phyloP scores from a whole-genome alignment of 1,140 invertebrate genomes.

The Metopolophium dirhodum region DNA sequence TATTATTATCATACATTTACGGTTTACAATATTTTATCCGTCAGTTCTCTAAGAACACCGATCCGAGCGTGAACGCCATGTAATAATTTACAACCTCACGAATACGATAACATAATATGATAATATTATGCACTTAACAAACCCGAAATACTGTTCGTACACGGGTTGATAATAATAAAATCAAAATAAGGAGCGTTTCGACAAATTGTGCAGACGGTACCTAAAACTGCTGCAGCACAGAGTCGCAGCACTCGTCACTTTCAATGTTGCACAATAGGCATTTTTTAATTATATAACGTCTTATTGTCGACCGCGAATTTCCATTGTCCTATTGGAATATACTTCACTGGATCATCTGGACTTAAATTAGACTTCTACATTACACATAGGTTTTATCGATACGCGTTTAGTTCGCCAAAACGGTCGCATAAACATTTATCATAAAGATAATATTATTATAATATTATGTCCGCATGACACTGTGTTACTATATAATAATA shows the following conservation, averaged over 20 bases:
- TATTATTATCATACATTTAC: neutral
- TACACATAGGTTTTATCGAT: no score
- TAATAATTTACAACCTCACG: neutral
- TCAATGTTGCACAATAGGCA: neutral
- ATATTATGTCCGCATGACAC: no score
- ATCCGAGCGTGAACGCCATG: neutral
- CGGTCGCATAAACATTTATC: no score
- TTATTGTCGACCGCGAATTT: no score
- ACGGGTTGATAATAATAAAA: neutral
- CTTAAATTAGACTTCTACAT: no score
- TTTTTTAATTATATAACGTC: neutral
- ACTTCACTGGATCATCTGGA: no score
- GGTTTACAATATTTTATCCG: neutral
- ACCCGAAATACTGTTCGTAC: neutral
- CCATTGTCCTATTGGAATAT: no score
- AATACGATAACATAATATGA: neutral
- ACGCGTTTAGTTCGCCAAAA: no score
- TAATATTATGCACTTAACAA: neutral
- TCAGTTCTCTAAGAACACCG: conserved; percentile 2
- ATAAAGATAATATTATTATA: no score
- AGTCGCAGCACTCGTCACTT: neutral
- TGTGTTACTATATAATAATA: no score
- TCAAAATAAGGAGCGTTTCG: neutral
- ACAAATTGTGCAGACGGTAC: neutral
- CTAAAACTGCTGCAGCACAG: no score